These are phyloP conservation scores for Tachina lurida DNA, from an alignment of 2,888 invertebrate species.

Conservation along the genomic window DNA sequence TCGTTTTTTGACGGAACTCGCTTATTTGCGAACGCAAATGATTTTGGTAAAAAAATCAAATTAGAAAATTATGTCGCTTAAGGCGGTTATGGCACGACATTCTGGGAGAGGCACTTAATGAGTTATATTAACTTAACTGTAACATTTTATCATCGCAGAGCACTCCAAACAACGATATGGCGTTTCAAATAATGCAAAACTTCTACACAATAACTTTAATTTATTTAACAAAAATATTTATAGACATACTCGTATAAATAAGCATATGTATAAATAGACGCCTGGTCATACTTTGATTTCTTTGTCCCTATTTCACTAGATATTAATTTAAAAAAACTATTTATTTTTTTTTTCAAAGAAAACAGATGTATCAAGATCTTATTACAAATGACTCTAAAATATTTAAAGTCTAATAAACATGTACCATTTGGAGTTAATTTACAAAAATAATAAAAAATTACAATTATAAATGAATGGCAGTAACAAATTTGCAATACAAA, in stretches of 20 bases:
- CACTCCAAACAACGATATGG: too few relatives aligned
- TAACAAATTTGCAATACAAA: not conserved
- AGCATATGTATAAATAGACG: not conserved
- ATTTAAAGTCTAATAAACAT: conserved; percentile 20
- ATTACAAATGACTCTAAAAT: conserved; percentile 45
- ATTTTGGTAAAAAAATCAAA: too few relatives aligned
- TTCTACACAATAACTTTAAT: too few relatives aligned
- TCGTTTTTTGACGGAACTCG: too few relatives aligned
- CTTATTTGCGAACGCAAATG: too few relatives aligned
- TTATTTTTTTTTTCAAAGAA: conserved; percentile 53
- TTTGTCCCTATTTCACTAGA: conserved; percentile 34
- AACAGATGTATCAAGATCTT: conserved; percentile 66
- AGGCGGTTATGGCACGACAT: too few relatives aligned
- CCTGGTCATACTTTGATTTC: conserved; percentile 13
- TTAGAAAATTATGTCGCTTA: too few relatives aligned
- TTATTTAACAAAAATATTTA: too few relatives aligned
- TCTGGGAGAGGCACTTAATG: too few relatives aligned
- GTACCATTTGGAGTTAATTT: conserved; percentile 16
- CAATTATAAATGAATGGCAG: not conserved
- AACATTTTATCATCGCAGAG: too few relatives aligned
- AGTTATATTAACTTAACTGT: too few relatives aligned
- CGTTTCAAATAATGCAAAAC: too few relatives aligned
- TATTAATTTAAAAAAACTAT: not conserved
- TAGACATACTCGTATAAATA: not conserved
- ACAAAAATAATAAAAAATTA: conserved; percentile 50